phyloP scores from a whole-genome alignment of 2,113 vertebrate genomes.

The Nesoenas mayeri region DNA sequence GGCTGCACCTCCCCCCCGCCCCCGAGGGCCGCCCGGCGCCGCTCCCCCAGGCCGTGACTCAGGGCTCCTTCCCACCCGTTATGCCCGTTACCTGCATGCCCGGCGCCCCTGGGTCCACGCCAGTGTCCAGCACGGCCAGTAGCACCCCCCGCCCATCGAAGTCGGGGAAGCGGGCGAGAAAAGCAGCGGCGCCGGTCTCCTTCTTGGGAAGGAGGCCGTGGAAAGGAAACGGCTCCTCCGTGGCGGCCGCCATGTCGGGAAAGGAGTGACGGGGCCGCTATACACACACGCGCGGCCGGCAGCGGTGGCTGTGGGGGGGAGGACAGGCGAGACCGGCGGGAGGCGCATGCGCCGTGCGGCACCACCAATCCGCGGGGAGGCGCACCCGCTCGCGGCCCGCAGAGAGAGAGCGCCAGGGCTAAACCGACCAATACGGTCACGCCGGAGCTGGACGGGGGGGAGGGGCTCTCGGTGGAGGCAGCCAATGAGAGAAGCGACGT shows the following conservation, averaged over 20 bases:
- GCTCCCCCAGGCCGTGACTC: neutral
- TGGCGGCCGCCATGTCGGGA: slow-evolving; percentile 84
- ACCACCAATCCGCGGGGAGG: neutral
- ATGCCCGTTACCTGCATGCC: slow-evolving; percentile 90
- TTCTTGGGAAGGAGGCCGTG: slow-evolving; percentile 96
- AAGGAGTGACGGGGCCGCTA: neutral
- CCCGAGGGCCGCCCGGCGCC: neutral
- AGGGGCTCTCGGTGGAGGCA: rapidly evolving
- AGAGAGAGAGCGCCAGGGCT: neutral
- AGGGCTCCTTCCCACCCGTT: neutral
- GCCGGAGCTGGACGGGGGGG: neutral
- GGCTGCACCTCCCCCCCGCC: too few species aligned
- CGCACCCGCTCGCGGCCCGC: neutral
- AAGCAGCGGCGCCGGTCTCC: slow-evolving; percentile 92
- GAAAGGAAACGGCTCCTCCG: slow-evolving; percentile 91
- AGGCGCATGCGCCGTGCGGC: neutral
- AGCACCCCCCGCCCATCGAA: slow-evolving; percentile 93
- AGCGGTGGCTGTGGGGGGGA: neutral
- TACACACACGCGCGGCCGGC: neutral
- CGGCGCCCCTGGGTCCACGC: slow-evolving; percentile 94
- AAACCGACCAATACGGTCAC: neutral
- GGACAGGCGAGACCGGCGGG: neutral
- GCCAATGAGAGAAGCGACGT: neutral
- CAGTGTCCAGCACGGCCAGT: slow-evolving; percentile 92
- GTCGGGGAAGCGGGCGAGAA: slow-evolving; percentile 89